Conservation (phyloP, 1,140 invertebrate genomes). For the Mycetomoellerius zeteki region DNA sequence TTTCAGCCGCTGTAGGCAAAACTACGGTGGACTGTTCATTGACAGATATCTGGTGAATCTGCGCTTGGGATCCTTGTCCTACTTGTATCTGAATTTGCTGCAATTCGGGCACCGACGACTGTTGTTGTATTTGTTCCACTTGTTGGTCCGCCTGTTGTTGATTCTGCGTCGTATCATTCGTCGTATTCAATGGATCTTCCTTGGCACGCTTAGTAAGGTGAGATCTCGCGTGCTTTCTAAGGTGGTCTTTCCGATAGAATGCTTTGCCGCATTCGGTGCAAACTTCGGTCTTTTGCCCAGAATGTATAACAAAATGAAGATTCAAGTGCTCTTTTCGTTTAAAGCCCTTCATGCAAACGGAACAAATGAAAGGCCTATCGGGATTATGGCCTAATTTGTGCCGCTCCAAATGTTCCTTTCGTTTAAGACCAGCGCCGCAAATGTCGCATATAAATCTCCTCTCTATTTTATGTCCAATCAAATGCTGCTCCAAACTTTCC, state of each 20-base stretch:
- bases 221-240: constrained; percentile 92
- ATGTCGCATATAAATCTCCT: constrained; percentile 89
- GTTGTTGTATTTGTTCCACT: constrained; percentile 77
- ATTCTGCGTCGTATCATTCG: constrained; percentile 80
- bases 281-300: constrained; percentile 93
- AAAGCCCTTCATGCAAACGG: constrained; percentile 92
- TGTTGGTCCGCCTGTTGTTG: constrained; percentile 78
- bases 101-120: constrained; percentile 73
- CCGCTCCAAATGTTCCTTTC: constrained; percentile 93
- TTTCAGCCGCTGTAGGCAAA: constrained; percentile 87
- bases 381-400: constrained; percentile 93
- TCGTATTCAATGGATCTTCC: constrained; percentile 88
- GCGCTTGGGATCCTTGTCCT: constrained; percentile 84
- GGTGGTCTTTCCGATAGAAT: constrained; percentile 94
- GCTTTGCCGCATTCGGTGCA: constrained; percentile 91
- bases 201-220: constrained; percentile 91
- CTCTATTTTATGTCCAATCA: constrained; percentile 92
- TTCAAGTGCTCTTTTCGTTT: constrained; percentile 94
- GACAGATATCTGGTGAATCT: constrained; percentile 85
- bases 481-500: constrained; percentile 91
- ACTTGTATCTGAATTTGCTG: constrained; percentile 83
- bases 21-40: constrained; percentile 87
- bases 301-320: constrained; percentile 93
- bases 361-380: constrained; percentile 92
- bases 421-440: constrained; percentile 90